Conservation (phyloP, 2,888 invertebrate genomes). For the Drosophila kambysellisi region DNA sequence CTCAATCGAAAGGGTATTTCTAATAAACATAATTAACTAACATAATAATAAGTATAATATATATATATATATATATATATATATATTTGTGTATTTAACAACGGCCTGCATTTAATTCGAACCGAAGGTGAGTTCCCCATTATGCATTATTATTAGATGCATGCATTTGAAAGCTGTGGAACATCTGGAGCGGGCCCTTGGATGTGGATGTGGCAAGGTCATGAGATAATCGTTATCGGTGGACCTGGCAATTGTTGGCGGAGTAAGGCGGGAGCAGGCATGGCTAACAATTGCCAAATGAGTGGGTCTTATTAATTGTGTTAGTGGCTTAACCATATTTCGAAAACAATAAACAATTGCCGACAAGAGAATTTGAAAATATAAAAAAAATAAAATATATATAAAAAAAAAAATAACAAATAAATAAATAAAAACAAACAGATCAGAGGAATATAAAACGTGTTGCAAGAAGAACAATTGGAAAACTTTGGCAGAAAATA, state of each 20-base stretch:
- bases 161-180: slow-evolving; percentile 45
- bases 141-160: slow-evolving; percentile 45
- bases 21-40: slow-evolving; percentile 14
- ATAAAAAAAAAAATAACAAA: too few relatives aligned
- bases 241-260: slow-evolving; percentile 27
- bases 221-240: slow-evolving; percentile 9
- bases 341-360: not conserved
- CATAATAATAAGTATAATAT: slow-evolving; percentile 4
- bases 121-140: slow-evolving; percentile 57
- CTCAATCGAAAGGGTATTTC: slow-evolving; percentile 4
- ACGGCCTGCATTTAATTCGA: slow-evolving; percentile 49
- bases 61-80: slow-evolving; percentile 1
- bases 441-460: not conserved
- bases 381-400: not conserved
- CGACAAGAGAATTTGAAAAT: not conserved
- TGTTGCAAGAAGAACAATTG: not conserved
- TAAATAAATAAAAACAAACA: not conserved
- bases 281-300: not conserved
- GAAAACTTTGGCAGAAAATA: not conserved
- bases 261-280: slow-evolving; percentile 16
- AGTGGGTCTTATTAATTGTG: not conserved
- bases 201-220: slow-evolving; percentile 40
- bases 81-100: slow-evolving; percentile 33
- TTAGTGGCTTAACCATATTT: not conserved
- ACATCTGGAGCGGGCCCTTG: slow-evolving; percentile 59